These are phyloP conservation scores for Cyprichromis sp. DNA, from an alignment of 2,113 vertebrate genomes.

Conservation along the genomic window DNA sequence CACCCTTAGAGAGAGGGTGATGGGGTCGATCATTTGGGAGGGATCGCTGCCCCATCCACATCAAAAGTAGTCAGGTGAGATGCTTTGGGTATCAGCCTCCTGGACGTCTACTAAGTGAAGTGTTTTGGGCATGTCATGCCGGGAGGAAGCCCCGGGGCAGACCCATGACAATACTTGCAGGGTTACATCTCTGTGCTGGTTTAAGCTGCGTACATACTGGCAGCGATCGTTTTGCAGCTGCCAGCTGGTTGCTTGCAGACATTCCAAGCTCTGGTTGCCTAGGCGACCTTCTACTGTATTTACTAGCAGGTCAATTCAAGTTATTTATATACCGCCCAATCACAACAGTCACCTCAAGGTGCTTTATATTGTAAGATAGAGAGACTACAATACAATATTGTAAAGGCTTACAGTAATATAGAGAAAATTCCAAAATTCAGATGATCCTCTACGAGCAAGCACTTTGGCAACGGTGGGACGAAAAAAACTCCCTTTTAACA, in stretches of 20 bases:
- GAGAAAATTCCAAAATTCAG: background rate
- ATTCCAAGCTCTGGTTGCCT: background rate
- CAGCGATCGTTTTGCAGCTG: background rate
- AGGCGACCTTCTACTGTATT: background rate
- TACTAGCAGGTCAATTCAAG: background rate
- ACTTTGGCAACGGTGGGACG: background rate
- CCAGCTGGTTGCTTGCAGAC: background rate
- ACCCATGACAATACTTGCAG: background rate
- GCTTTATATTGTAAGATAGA: background rate
- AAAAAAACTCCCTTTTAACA: background rate
- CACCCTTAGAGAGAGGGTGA: background rate
- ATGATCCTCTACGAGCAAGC: fast-evolving
- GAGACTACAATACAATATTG: background rate
- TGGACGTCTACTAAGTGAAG: background rate
- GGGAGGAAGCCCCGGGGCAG: background rate
- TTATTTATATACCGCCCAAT: background rate
- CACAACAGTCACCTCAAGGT: background rate
- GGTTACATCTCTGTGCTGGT: background rate
- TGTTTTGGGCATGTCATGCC: background rate
- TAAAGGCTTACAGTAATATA: background rate
- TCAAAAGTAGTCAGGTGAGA: background rate
- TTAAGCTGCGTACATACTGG: background rate
- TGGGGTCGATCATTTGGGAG: fast-evolving
- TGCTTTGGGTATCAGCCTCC: background rate
- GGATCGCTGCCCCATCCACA: background rate